A percentile compares a stretch with the other conserved stretches of the same genome.
These are phyloP conservation scores for Psophia crepitans DNA, from an alignment of 2,113 vertebrate species.

Conservation along the genomic window DNA sequence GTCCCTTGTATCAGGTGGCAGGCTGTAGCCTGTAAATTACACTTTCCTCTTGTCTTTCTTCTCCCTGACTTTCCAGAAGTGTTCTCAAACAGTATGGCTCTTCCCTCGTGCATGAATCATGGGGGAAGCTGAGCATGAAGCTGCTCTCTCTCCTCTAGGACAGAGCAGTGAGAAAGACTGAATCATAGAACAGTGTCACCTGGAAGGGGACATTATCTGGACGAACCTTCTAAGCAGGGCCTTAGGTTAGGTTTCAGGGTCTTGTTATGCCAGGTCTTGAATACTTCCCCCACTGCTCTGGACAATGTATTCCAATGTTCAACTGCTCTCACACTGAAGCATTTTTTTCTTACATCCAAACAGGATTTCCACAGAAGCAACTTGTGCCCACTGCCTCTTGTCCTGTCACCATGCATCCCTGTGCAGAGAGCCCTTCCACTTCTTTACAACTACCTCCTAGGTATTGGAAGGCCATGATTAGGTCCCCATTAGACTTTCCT, in stretches of 20 bases:
- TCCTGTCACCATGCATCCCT: not conserved
- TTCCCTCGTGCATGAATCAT: not conserved
- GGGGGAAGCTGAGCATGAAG: not conserved
- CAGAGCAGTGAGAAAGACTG: not conserved
- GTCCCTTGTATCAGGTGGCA: not conserved
- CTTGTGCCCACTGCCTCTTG: not conserved
- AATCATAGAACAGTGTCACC: not conserved
- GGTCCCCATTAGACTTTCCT: not conserved
- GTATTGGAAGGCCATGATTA: rapidly evolving
- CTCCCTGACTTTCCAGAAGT: not conserved
- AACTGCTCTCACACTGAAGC: not conserved
- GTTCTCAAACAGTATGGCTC: not conserved
- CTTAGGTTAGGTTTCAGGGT: not conserved
- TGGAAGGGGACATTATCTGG: not conserved
- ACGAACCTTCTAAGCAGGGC: not conserved
- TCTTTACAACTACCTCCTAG: not conserved
- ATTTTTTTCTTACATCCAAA: not conserved
- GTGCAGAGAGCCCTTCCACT: not conserved
- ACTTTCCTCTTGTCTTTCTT: not conserved
- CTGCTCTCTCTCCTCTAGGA: not conserved
- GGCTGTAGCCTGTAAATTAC: not conserved
- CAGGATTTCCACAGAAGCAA: not conserved
- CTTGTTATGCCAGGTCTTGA: not conserved
- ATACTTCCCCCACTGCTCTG: not conserved
- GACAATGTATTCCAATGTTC: not conserved